Conservation (phyloP, 1,140 invertebrate genomes). For the Caenorhabditis latens region DNA sequence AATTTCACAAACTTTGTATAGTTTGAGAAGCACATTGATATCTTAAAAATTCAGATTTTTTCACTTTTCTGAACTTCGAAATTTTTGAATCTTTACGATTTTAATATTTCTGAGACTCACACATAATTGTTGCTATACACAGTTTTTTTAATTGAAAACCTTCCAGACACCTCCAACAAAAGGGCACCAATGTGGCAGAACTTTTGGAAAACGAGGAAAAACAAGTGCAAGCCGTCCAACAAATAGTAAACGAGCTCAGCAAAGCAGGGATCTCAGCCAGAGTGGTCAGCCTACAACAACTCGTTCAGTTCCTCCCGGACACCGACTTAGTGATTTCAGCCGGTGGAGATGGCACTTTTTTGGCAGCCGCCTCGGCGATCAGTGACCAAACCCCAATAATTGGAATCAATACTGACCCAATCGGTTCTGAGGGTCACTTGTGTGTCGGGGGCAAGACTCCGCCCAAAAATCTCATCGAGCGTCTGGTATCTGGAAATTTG, state of each 20-base stretch:
- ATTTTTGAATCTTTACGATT: no score
- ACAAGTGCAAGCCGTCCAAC: background rate
- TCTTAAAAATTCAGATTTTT: no score
- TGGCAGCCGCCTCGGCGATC: constrained; percentile 88
- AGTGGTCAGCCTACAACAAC: constrained; percentile 69
- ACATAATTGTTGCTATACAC: no score
- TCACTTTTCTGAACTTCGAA: no score
- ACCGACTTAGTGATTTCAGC: constrained; percentile 93
- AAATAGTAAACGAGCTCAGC: background rate
- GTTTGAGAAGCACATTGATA: no score
- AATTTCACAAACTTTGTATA: no score
- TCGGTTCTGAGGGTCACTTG: constrained; percentile 89
- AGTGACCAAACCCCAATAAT: constrained; percentile 88
- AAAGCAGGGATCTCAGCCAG: constrained; percentile 68
- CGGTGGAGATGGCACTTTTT: constrained; percentile 97
- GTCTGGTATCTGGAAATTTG: background rate
- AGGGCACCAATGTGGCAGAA: constrained; percentile 66
- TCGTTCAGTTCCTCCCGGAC: constrained; percentile 85
- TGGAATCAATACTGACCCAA: constrained; percentile 96
- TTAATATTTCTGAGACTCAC: no score
- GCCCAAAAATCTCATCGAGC: constrained; percentile 9
- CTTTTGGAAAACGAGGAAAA: constrained; percentile 68
- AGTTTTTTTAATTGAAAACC: no score
- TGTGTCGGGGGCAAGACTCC: constrained; percentile 80
- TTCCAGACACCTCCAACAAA: constrained; percentile 61